These are phyloP conservation scores for Neoascia interrupta DNA, from an alignment of 2,888 invertebrate species.

Conservation along the genomic window DNA sequence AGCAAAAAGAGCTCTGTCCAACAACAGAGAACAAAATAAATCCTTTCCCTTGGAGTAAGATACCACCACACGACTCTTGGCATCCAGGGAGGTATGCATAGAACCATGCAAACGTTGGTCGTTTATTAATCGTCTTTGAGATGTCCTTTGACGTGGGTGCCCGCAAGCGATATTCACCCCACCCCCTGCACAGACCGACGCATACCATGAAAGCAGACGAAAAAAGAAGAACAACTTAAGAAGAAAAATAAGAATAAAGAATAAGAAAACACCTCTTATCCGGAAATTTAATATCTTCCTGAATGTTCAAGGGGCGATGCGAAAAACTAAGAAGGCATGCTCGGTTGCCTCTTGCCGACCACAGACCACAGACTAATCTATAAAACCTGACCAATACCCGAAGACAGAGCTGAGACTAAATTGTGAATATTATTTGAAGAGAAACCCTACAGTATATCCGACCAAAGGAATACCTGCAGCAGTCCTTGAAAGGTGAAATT, in stretches of 20 bases:
- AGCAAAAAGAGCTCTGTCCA: slow-evolving; percentile 19
- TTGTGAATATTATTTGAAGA: slow-evolving; percentile 34
- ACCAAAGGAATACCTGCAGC: background rate
- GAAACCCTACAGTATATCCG: slow-evolving; percentile 54
- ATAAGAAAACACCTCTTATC: slow-evolving; percentile 30
- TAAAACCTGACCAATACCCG: slow-evolving; percentile 24
- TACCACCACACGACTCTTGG: no score
- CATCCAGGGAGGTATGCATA: slow-evolving; percentile 37
- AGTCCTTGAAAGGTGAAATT: slow-evolving; percentile 29
- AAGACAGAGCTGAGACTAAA: slow-evolving; percentile 51
- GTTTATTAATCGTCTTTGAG: slow-evolving; percentile 63
- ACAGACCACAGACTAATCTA: slow-evolving; percentile 64
- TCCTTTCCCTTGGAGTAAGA: slow-evolving; percentile 23
- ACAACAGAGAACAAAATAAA: slow-evolving; percentile 1
- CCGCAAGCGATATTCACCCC: slow-evolving; percentile 43
- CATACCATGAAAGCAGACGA: no score
- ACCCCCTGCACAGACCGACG: no score
- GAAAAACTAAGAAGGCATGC: no score
- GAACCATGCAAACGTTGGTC: slow-evolving; percentile 27
- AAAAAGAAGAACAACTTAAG: background rate
- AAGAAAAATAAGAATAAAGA: no score
- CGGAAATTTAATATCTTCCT: slow-evolving; percentile 66
- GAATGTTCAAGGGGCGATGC: background rate
- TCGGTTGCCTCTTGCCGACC: slow-evolving; percentile 35
- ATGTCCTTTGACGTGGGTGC: slow-evolving; percentile 62